These are phyloP conservation scores for Lasius platythorax DNA, from an alignment of 2,888 invertebrate genomes.

Conservation along the genomic window DNA sequence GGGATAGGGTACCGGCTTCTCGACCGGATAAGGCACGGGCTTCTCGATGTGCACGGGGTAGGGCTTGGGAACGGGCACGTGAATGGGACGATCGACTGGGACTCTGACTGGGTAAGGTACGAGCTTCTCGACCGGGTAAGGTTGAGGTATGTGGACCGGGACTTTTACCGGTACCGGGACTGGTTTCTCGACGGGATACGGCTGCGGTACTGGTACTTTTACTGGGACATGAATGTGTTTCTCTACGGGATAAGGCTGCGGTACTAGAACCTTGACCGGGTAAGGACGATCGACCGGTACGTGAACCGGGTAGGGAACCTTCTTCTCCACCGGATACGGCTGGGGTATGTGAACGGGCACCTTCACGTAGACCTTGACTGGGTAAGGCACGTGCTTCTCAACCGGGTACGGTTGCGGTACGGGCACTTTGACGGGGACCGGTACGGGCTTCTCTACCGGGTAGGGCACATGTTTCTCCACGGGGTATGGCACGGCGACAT, in stretches of 20 bases:
- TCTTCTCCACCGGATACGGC: slow-evolving; percentile 93
- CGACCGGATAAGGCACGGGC: slow-evolving; percentile 90
- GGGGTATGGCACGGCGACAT: slow-evolving; percentile 86
- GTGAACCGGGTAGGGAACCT: slow-evolving; percentile 90
- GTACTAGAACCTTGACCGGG: slow-evolving; percentile 92
- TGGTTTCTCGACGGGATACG: slow-evolving; percentile 91
- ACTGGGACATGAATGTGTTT: slow-evolving; percentile 92
- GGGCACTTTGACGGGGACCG: slow-evolving; percentile 88
- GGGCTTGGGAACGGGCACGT: slow-evolving; percentile 89
- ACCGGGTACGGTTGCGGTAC: slow-evolving; percentile 91
- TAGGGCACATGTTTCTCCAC: slow-evolving; percentile 86
- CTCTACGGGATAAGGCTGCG: slow-evolving; percentile 93
- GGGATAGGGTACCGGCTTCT: slow-evolving; percentile 88
- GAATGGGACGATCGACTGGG: slow-evolving; percentile 88
- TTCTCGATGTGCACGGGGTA: slow-evolving; percentile 89
- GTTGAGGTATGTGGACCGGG: slow-evolving; percentile 89
- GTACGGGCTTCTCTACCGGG: slow-evolving; percentile 90
- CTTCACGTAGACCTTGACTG: slow-evolving; percentile 93
- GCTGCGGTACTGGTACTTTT: slow-evolving; percentile 89
- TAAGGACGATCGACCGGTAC: slow-evolving; percentile 92
- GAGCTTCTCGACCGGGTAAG: slow-evolving; percentile 87
- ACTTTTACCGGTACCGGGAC: slow-evolving; percentile 89
- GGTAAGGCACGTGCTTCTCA: slow-evolving; percentile 90
- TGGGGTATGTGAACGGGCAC: slow-evolving; percentile 92
- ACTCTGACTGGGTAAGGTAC: slow-evolving; percentile 85